Base-by-base conservation (phyloP, 2,797 vertebrate species). In the Hydrocynus forskahlii region DNA sequence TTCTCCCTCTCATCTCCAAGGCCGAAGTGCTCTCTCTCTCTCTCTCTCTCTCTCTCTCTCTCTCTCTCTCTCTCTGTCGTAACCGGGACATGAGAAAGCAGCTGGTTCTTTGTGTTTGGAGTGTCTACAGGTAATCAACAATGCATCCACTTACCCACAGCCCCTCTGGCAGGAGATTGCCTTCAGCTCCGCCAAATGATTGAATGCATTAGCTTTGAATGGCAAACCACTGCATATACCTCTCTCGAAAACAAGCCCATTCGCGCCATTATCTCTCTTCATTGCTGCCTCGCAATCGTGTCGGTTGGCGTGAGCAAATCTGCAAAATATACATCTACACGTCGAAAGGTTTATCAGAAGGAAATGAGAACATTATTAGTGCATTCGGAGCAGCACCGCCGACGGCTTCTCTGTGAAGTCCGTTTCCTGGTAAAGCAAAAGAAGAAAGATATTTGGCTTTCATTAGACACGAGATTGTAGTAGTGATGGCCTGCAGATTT, bases 121-220 rank as follows among this genome's bases (percentile, higher is more conserved):
- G 89, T 88, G 88, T 88, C 91, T 92, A 90, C 92, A 93, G 92
- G 92, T 94, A 93, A 93, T 93, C 90, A 93, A 91, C 91, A 92
- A 91, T 92, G 89, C 92, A 93, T 92, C 89, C 93, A 94, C 92
- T 94, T 92, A 93, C 88, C 89, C 89, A 88, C 86, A 88, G 88
- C 29, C 90, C 89, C 90, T 86, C 91, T 89, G 90, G 90, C 89
- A 90, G 89, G 89, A 88, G 89, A 92, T 91, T 89, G 90, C 92
- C 92, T 92, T 91, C 91, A 92, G 91, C 92, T 88, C 90, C 88
- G 88, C 87, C 89, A 87, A 70, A 62, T 92, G 92, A 94, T 93
- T 93, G 91, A 93, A 93, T 93, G 90, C 91, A 94, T 94, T 94
- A 92, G 91, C 83, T 86, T 88, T 90, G 89, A 93, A 93, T 91